Base-by-base conservation (phyloP, 2,113 vertebrate genomes). In the Cygnus buccinator region DNA sequence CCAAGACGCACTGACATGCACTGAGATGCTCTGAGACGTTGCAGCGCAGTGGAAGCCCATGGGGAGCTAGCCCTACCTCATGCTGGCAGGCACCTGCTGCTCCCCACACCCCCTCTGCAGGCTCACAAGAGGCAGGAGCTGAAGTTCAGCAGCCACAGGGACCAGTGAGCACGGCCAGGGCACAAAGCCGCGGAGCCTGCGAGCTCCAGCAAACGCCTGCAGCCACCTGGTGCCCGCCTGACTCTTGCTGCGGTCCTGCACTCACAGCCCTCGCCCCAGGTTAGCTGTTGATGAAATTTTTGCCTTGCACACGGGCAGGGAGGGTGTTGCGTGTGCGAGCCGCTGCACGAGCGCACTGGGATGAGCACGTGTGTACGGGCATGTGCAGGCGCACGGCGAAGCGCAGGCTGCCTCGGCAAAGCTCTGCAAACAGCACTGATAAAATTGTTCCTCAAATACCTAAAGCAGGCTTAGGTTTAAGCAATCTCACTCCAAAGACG, bases 381-480 rank as follows among this genome's bases (percentile, higher is more conserved):
- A 62, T 17, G 57, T 81, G 96, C 59, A 6, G 71, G 86, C 1
- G 0, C 70, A 12, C 5, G 0, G 74, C 39, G 70, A 26, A 46
- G 46, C 16, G 52, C 85, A 17, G 79, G 48, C 9, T 1, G 68
- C 84, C 67, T 57, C 4, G 0, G 59, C 78, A 54, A 37, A 93
- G 90, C 90, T 86, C 78, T 54, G 91, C 89, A 48, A 94, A 68
- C 87, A 62, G 35, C 70, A 29, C 93, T 0, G 74, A 93, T 94
- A 68, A 89, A 93, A 94, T 83, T 91, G 84, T 89, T 95, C 87
- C 84, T 94, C 84, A 82, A 85, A 82, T 43, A 82, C 80, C 80
- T 90, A 89, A 94, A 96, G 89, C 91, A 91, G 84, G 91, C 93
- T 89, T 95, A 95, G 77, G 39, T 94, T 96, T 59, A 67, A 92